Base-by-base conservation (phyloP, 1,140 invertebrate species). In the Tetranychus urticae region DNA sequence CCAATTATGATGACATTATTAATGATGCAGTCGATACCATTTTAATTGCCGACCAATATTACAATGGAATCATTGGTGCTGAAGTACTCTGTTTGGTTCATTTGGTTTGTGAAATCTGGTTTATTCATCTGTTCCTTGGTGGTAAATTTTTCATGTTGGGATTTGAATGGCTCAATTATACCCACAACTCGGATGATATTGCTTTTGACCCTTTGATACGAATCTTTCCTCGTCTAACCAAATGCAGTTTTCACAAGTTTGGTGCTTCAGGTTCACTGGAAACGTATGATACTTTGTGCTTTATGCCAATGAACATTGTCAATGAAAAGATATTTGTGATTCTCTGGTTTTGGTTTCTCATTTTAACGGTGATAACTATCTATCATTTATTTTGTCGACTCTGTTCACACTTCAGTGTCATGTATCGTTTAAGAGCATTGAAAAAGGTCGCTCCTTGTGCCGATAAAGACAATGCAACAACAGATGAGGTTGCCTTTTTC, bases 291-390 rank as follows among this genome's bases (percentile, higher is more conserved):
- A 61, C 69, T 42, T 66, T 71, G 58, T 87, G 84, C 65, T 75
- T 86, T 6, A 69, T 86, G 57, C 81, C 84, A 52, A 47, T 63
- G 39, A 84, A 88, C 74, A 90, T 92, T 70, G 86, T 93, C 72
- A 93, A 94, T 73, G 89, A 92, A 76, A 92, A 92, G 75, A 90
- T 92, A 69, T 92, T 89, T 76, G 83, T 90, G 6, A 88, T 91
- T 75, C 77, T 92, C 1, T 92, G 88, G 88, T 90, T 91, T 75
- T 92, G 88, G 88, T 69, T 72, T 34, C 58, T 65, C 10, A 61
- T 69, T 34, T 56, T 71, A 23, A 63, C 67, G 61, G 71, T 81
- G 61, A 75, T 88, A 62, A 85, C 82, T 63, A 74, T 46, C 23
- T 46, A 64, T 8, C 61, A 33, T 65, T 68, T 10, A 35, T 71